Conservation (phyloP, 2,113 vertebrate genomes). For the Rhea pennata region DNA sequence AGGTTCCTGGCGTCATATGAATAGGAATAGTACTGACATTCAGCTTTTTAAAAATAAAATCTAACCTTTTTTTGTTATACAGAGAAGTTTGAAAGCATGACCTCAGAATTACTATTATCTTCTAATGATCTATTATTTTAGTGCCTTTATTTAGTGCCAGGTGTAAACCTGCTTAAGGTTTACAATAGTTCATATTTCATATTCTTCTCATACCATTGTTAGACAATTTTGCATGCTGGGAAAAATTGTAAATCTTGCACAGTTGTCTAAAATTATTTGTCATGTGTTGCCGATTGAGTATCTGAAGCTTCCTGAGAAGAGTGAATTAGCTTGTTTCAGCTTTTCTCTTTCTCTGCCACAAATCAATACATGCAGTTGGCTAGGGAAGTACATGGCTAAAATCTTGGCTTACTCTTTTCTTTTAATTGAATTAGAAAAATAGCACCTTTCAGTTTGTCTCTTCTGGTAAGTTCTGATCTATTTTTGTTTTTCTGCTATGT, state of each 20-base stretch:
- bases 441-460: background rate
- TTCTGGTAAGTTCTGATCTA: background rate
- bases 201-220: background rate
- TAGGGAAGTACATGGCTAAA: slow-evolving; percentile 20
- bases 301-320: background rate
- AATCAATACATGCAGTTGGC: slow-evolving; percentile 1
- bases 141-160: background rate
- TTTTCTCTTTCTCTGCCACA: background rate
- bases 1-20: background rate
- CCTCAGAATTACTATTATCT: background rate
- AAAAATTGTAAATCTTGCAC: background rate
- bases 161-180: background rate
- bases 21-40: background rate
- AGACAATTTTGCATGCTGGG: background rate
- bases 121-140: background rate
- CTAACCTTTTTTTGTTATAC: background rate
- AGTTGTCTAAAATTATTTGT: background rate
- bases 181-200: background rate
- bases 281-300: rapidly evolving
- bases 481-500: background rate
- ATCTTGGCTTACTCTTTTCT: background rate
- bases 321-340: background rate
- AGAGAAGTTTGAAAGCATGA: background rate
- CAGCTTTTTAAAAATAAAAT: background rate
- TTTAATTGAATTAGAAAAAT: slow-evolving; percentile 24